Conservation (phyloP, 2,888 invertebrate species). For the Theodoxus fluviatilis region DNA sequence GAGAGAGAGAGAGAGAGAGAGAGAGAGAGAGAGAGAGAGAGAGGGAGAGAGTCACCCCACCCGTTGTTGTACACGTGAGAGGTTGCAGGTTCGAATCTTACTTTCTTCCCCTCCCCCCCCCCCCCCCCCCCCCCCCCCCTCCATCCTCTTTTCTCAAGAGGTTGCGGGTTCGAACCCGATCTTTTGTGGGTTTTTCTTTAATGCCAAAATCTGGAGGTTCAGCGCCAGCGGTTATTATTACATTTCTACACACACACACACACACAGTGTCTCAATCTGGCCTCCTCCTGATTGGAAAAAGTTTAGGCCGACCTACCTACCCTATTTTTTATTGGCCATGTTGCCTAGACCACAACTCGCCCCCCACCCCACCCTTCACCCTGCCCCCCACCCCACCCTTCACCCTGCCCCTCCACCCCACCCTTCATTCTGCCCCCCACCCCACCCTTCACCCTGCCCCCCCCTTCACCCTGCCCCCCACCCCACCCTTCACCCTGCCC, state of each 20-base stretch:
- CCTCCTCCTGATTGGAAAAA: too few relatives aligned
- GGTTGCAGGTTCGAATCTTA: not conserved
- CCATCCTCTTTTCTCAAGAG: too few relatives aligned
- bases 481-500: too few relatives aligned
- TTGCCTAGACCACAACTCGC: not conserved
- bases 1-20: constrained; percentile 14
- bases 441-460: not conserved
- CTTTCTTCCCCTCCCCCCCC: not conserved
- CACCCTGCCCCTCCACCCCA: not conserved
- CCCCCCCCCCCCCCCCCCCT: not conserved
- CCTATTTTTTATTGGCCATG: too few relatives aligned
- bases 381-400: not conserved
- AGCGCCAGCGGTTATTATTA: too few relatives aligned
- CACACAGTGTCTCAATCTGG: too few relatives aligned
- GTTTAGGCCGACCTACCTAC: too few relatives aligned
- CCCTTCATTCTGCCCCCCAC: not conserved
- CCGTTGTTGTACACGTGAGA: not conserved
- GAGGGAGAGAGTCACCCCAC: not conserved
- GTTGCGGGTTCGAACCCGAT: too few relatives aligned
- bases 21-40: not conserved
- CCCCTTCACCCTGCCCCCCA: too few relatives aligned
- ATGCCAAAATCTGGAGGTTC: too few relatives aligned
- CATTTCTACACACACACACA: too few relatives aligned
- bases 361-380: not conserved
- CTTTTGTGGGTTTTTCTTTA: too few relatives aligned